Evolutionary conservation across 2,888 invertebrate genomes (phyloP).

Genomic region (Metopia argyrocephala): DNA sequence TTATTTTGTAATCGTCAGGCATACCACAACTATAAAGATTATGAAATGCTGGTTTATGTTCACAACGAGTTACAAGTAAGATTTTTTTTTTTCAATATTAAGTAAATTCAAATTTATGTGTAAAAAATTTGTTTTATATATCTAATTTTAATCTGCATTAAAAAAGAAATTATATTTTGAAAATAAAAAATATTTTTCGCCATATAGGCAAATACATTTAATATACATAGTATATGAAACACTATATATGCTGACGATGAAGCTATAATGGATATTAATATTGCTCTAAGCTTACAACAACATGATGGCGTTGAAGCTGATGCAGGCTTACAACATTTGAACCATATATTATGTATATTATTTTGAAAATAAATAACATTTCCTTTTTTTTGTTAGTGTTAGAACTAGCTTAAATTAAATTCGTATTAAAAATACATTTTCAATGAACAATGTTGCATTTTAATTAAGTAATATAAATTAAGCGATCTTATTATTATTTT

Average conservation of each 20-base stretch:
- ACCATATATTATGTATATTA: too few relatives aligned
- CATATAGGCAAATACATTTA: too few relatives aligned
- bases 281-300: conserved; percentile 94
- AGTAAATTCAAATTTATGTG: too few relatives aligned
- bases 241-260: conserved; percentile 98
- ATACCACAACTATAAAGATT: conserved; percentile 95
- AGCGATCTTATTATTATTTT: too few relatives aligned
- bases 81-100: too few relatives aligned
- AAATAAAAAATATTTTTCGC: too few relatives aligned
- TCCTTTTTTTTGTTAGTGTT: too few relatives aligned
- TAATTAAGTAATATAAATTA: too few relatives aligned
- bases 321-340: conserved; percentile 81
- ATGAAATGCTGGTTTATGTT: conserved; percentile 89
- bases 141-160: not conserved
- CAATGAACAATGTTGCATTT: not conserved
- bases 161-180: too few relatives aligned
- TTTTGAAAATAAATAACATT: too few relatives aligned
- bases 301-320: conserved; percentile 82
- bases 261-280: conserved; percentile 97
- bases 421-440: not conserved
- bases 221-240: too few relatives aligned
- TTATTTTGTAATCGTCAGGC: conserved; percentile 85
- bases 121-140: conserved; percentile 28
- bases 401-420: too few relatives aligned
- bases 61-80: conserved; percentile 84